phyloP scores from a whole-genome alignment of 2,797 vertebrate genomes.

The Remorina albescens region DNA sequence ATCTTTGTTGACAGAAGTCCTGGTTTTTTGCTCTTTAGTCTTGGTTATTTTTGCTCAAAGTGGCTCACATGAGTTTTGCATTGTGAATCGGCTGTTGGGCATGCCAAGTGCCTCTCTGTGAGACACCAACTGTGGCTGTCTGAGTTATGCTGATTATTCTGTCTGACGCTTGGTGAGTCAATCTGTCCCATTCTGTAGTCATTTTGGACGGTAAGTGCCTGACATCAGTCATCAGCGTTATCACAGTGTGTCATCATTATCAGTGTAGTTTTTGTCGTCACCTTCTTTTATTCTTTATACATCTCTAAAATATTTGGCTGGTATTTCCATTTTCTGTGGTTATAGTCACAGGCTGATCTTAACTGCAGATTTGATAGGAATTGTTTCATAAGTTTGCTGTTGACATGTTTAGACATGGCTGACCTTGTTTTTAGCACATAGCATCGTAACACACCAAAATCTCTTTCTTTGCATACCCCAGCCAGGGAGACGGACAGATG shows the following conservation, averaged over 20 bases:
- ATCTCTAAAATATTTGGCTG: neutral
- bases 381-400: neutral
- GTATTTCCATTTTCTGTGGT: neutral
- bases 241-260: neutral
- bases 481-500: conserved; percentile 15
- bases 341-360: neutral
- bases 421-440: neutral
- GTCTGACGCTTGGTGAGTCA: conserved; percentile 55
- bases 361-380: neutral
- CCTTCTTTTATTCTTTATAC: neutral
- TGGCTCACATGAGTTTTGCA: conserved; percentile 27
- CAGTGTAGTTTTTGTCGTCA: neutral
- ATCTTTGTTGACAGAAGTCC: neutral
- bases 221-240: conserved; percentile 22
- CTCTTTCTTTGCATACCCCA: neutral
- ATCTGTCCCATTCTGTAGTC: conserved; percentile 41
- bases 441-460: neutral
- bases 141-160: conserved; percentile 25
- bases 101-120: conserved; percentile 40
- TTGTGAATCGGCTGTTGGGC: conserved; percentile 36
- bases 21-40: conserved; percentile 7
- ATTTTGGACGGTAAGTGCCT: conserved; percentile 16
- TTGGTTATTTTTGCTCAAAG: conserved; percentile 22
- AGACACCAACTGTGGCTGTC: conserved; percentile 49
- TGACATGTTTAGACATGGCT: neutral